Base-by-base conservation (phyloP, 2,888 invertebrate species). In the Cataglyphis altisquamis region DNA sequence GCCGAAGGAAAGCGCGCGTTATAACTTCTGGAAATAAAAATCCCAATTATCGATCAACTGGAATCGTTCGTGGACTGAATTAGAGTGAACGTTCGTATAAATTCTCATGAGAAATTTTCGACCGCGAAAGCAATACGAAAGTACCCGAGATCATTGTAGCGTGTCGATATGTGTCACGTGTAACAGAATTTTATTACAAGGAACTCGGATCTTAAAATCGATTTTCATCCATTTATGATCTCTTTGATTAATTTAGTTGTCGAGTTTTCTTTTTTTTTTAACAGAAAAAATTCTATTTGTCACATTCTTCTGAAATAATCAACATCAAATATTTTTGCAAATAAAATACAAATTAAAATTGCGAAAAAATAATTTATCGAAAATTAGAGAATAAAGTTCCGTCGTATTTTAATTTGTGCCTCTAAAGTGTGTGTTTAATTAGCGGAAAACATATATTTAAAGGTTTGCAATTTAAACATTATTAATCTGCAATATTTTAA, bases 31-130 rank as follows among this genome's bases (percentile, higher is more conserved):
- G 36, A 81, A 80, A n/a, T 10, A 68, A 80, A 67, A 63, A 83
- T 77, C 41, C 9, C 77, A 41, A 86, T 75, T 83, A 87, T 86
- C 84, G 86, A 89, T 89, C 83, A 74, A 77, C 64, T 72, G 6
- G 0, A 18, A 63, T 32, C 64, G 15, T 41, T 45, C 15, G 8
- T n/a, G n/a, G 15, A 60, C n/a, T 21, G 6, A 60, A n/a, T 32
- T 45, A 18, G 29, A 72, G 6, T 57, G 18, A 60, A 41, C 29
- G 41, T 41, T 41, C 45, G 48, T 1, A 36, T 74, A 45, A 48
- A 63, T 52, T 66, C 52, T 32, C 32, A 25, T 18, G 60, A 73
- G 73, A 39, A 29, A 62, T 25, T 18, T 48, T n/a, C 60, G 41
- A 57, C 6, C 9, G 45, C 45, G 32, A 48, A 52, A 29, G 21